Percentiles rank a stretch among this genome's conserved stretches.
phyloP scores from a whole-genome alignment of 2,113 vertebrate genomes.

The Cebus imitator region DNA sequence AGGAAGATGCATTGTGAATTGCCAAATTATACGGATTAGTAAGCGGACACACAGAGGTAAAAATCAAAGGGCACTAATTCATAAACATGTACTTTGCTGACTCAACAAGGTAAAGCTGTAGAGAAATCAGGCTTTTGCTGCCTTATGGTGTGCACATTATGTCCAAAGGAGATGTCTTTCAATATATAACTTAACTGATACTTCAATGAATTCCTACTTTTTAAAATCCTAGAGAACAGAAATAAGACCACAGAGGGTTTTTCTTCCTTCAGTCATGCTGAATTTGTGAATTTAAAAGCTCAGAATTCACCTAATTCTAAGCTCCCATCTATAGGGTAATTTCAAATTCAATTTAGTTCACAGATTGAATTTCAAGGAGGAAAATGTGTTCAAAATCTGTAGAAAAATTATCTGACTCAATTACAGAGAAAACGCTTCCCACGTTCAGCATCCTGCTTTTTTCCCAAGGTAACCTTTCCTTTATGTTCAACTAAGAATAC shows the following conservation, averaged over 20 bases:
- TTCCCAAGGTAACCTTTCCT: conserved; percentile 25
- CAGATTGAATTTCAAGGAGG: neutral
- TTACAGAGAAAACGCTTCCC: conserved; percentile 35
- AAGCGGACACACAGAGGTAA: neutral
- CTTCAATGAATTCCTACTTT: neutral
- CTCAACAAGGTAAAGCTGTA: neutral
- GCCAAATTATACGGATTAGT: neutral
- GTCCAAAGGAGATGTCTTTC: neutral
- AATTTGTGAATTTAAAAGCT: neutral
- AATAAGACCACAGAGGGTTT: neutral
- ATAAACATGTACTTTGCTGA: neutral
- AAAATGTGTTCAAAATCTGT: neutral
- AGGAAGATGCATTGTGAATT: neutral
- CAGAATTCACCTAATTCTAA: conserved; percentile 15
- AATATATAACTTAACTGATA: neutral
- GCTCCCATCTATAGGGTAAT: neutral
- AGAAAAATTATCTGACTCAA: neutral
- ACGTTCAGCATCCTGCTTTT: conserved; percentile 36
- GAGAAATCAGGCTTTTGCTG: neutral
- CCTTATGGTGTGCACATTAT: neutral
- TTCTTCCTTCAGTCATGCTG: neutral
- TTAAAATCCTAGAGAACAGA: neutral
- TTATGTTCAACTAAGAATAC: conserved; percentile 56
- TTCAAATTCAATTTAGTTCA: neutral
- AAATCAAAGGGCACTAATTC: neutral